Conservation (phyloP, 2,797 vertebrate species). For the Mormyrops boulengeri region DNA sequence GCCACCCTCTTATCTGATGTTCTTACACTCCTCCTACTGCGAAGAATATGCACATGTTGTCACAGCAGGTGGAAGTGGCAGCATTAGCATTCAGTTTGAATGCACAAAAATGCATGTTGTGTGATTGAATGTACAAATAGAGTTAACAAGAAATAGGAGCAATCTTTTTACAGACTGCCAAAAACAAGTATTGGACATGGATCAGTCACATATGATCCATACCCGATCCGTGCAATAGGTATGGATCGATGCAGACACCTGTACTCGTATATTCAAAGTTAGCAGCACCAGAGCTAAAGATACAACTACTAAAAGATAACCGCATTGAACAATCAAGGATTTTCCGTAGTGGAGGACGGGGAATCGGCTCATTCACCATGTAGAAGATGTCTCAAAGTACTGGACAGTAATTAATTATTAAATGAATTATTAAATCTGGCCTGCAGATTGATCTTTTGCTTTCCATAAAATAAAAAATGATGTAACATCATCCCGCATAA, state of each 20-base stretch:
- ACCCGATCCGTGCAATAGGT: background rate
- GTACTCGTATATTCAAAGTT: background rate
- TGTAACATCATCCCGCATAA: background rate
- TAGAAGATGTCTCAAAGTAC: background rate
- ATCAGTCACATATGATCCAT: background rate
- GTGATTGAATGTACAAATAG: background rate
- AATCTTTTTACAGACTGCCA: background rate
- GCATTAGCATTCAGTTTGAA: too few relatives aligned
- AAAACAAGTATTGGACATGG: background rate
- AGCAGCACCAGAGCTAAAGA: background rate
- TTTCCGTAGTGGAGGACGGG: background rate
- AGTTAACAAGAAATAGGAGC: background rate
- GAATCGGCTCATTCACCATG: background rate
- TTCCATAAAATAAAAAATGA: background rate
- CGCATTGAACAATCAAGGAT: background rate
- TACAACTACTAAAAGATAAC: background rate
- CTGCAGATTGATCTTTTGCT: background rate
- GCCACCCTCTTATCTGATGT: background rate
- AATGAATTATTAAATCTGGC: background rate
- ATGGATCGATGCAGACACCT: background rate
- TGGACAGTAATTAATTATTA: background rate
- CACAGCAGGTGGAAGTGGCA: too few relatives aligned
- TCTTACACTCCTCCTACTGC: background rate
- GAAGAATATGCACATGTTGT: too few relatives aligned
- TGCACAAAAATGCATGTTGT: background rate